Evolutionary conservation across 2,113 vertebrate genomes (phyloP), one percentile per base, ranked within the genome.

Genomic region (Falco punctatus): DNA sequence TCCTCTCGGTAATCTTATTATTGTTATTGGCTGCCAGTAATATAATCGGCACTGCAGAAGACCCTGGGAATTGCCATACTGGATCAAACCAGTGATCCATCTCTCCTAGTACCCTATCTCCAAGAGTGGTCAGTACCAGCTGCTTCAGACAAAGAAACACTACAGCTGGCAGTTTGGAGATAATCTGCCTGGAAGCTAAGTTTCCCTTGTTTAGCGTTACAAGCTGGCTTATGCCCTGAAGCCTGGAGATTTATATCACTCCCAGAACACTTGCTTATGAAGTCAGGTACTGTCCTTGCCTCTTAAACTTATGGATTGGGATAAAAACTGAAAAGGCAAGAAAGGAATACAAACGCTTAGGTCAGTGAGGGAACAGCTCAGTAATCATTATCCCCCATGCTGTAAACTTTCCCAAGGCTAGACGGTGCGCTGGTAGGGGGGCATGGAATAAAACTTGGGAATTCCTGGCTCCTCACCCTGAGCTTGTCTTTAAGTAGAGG

Each of bases 1-100:
- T 97, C 93, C 59, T 94, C 52, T 52, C 4, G 1, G 81, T 93
- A 97, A 97, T 97, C 89, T 95, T 92, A 89, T 94, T 97, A 97
- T 67, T 95, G 66, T 86, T 96, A 78, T 32, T 89, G 91, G 73
- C 93, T 96, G 91, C 85, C 94, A 93, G 89, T 90, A 96, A 94
- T 92, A 95, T 93, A 94, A 95, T 83, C 96, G 93, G 91, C 93
- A 93, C 46, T 67, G 84, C 38, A 18, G 18, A 96, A 95, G 69
- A 95, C 87, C 81, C 91, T 96, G 87, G 87, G 92, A 97, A 94
- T 97, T 97, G 96, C 96, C 97, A 94, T 44, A 70, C 79, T 95
- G 81, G 95, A 96, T 97, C 93, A 96, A 85, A 86, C 84, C 78
- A 88, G 85, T 81, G 89, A 97, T 97, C 87, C 75, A 94, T 97